Evolutionary conservation across 1,140 invertebrate species (phyloP), one percentile per base, ranked within the genome.

Genomic region (Drosophila varians): DNA sequence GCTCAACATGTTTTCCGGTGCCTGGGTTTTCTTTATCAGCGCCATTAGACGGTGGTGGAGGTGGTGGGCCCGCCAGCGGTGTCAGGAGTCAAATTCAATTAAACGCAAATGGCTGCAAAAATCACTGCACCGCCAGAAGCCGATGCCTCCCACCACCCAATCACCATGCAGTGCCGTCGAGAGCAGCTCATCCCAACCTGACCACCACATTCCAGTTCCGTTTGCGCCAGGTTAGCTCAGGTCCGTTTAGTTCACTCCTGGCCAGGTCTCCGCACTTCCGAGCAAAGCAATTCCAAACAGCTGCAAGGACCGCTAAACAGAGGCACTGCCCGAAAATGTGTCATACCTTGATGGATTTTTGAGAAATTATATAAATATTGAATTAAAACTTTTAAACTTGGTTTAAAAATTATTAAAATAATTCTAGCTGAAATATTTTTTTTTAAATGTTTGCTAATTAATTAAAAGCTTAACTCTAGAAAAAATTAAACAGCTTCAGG

Each of bases 51-150:
- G 58, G 34, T n/a, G n/a, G n/a, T n/a, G n/a, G n/a, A n/a, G n/a
- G n/a, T n/a, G n/a, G n/a, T n/a, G 23, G 25, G 14, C 40, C 36
- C 36, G 38, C 38, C 49, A 4, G 28, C 28, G 65, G 61, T 74
- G 76, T 73, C 68, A 87, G 69, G 73, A 74, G 47, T 68, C 45
- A 80, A 86, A 87, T 86, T 86, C 82, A 86, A 86, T 86, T 86
- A 86, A 87, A 86, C 76, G 55, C 80, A 86, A 87, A 87, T 80
- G 77, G 78, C 61, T 62, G 73, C 73, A 77, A 77, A 80, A 86
- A 87, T 77, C 68, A 4, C 9, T 11, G 9, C 9, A 31, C 77
- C 73, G 73, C 46, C 38, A 61, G 62, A 46, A 14, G 42, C 28
- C 51, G 34, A 26, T 14, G 56, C 51, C 26, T 47, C 26, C 60